These are phyloP conservation scores for Diplazon laetatorius DNA, from an alignment of 2,888 invertebrate species.

Conservation along the genomic window DNA sequence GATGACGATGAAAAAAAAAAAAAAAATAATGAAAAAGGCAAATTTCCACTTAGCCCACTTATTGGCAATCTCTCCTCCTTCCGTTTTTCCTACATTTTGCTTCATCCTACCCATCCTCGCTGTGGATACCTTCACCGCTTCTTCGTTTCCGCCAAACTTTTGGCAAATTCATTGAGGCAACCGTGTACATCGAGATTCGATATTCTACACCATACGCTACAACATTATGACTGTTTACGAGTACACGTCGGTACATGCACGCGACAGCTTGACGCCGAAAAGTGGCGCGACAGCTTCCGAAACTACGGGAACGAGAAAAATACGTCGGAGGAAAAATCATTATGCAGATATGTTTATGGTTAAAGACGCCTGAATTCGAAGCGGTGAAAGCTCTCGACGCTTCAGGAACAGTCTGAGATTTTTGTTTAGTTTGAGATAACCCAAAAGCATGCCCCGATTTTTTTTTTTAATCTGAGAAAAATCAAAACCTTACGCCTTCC, in stretches of 20 bases:
- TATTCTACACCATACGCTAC: not conserved
- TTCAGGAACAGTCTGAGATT: too few relatives aligned
- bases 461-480: too few relatives aligned
- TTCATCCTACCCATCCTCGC: slow-evolving; percentile 6
- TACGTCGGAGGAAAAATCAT: slow-evolving; percentile 5
- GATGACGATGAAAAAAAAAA: slow-evolving; percentile 6
- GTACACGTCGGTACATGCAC: not conserved
- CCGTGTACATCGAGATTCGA: slow-evolving; percentile 7
- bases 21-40: slow-evolving; percentile 16
- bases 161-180: slow-evolving; percentile 8
- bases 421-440: too few relatives aligned
- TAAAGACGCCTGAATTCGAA: too few relatives aligned
- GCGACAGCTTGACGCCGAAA: slow-evolving; percentile 29
- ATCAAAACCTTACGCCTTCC: too few relatives aligned
- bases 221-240: slow-evolving; percentile 4
- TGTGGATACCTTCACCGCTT: not conserved
- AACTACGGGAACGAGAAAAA: slow-evolving; percentile 29
- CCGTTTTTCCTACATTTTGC: slow-evolving; percentile 19
- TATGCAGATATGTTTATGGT: not conserved
- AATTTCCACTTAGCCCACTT: slow-evolving; percentile 49
- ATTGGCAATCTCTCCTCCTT: slow-evolving; percentile 49
- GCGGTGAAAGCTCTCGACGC: slow-evolving; percentile 25
- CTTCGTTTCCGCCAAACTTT: slow-evolving; percentile 22
- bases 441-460: too few relatives aligned
- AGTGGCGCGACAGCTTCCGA: slow-evolving; percentile 44